Conservation (phyloP, 2,888 invertebrate genomes). For the Drosophila austrosaltans region DNA sequence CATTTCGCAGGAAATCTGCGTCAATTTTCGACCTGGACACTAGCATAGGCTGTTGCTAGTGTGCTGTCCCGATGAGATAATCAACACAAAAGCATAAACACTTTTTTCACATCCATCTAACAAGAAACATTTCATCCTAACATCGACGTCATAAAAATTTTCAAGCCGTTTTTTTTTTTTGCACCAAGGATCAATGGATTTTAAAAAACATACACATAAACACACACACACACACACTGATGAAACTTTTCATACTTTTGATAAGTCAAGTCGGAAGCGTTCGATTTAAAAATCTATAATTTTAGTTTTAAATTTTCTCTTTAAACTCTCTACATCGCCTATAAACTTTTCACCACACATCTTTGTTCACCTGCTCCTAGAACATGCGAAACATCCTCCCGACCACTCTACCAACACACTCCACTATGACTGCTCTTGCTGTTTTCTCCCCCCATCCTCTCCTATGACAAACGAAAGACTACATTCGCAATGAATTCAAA, state of each 20-base stretch:
- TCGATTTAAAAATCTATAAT: constrained; percentile 72
- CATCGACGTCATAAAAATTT: constrained; percentile 39
- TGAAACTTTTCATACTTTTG: constrained; percentile 75
- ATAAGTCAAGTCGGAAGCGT: constrained; percentile 77
- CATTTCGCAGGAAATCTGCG: constrained; percentile 83
- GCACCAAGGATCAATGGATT: constrained; percentile 61
- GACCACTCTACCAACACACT: constrained; percentile 15
- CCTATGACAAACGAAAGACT: constrained; percentile 57
- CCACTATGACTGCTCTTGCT: background rate
- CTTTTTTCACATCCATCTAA: constrained; percentile 37
- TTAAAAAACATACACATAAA: constrained; percentile 45
- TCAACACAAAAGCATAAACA: constrained; percentile 23
- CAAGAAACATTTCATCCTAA: constrained; percentile 35
- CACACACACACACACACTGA: background rate
- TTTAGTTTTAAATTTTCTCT: constrained; percentile 4
- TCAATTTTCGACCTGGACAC: constrained; percentile 2
- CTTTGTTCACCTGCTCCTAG: background rate
- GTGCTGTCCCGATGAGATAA: constrained; percentile 37
- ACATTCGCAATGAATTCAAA: constrained; percentile 76
- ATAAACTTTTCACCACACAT: background rate
- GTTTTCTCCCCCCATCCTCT: background rate
- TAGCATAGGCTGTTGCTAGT: constrained; percentile 40
- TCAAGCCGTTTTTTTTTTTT: constrained; percentile 33
- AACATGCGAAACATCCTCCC: background rate
- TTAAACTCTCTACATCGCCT: background rate